A percentile compares a stretch with the other conserved stretches of the same genome.
Evolutionary conservation across 2,888 invertebrate genomes (phyloP).

Genomic region (Proisotoma minuta): DNA sequence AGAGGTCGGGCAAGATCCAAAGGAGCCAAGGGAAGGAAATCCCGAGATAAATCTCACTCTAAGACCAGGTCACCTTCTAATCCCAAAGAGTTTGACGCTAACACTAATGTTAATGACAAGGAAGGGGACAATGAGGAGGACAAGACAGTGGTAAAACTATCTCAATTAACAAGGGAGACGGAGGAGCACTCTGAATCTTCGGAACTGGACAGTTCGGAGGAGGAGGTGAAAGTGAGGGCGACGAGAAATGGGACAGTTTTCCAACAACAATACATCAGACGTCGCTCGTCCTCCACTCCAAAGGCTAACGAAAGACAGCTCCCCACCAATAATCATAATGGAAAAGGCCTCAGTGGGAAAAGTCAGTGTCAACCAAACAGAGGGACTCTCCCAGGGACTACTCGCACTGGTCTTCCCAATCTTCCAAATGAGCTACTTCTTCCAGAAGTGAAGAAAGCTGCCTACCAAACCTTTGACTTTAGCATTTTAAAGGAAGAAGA

Average conservation of each 20-base stretch:
- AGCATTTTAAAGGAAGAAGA: slow-evolving; percentile 29
- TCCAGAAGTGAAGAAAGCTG: slow-evolving; percentile 21
- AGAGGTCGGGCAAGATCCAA: too few species aligned
- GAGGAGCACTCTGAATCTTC: background rate
- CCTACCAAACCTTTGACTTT: slow-evolving; percentile 46
- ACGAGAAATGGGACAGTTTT: background rate
- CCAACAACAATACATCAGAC: slow-evolving; percentile 4
- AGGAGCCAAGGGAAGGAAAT: background rate
- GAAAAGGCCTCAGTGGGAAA: too few species aligned
- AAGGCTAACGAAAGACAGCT: background rate
- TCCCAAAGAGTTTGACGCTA: background rate
- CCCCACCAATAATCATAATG: slow-evolving; percentile 7
- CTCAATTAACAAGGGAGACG: slow-evolving; percentile 37
- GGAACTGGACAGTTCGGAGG: slow-evolving; percentile 21
- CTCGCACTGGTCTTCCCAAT: too few species aligned
- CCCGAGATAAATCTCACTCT: slow-evolving; percentile 1
- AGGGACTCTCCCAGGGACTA: slow-evolving; percentile 10
- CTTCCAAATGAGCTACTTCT: too few species aligned
- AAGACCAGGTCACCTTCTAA: slow-evolving; percentile 5
- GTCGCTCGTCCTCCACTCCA: slow-evolving; percentile 6
- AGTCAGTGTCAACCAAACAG: background rate
- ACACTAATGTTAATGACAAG: slow-evolving; percentile 3
- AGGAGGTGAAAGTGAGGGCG: slow-evolving; percentile 11
- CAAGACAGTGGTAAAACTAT: slow-evolving; percentile 39
- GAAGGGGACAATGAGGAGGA: slow-evolving; percentile 25